Conservation (phyloP, 1,140 invertebrate genomes). For the Nixonia krombeini region DNA sequence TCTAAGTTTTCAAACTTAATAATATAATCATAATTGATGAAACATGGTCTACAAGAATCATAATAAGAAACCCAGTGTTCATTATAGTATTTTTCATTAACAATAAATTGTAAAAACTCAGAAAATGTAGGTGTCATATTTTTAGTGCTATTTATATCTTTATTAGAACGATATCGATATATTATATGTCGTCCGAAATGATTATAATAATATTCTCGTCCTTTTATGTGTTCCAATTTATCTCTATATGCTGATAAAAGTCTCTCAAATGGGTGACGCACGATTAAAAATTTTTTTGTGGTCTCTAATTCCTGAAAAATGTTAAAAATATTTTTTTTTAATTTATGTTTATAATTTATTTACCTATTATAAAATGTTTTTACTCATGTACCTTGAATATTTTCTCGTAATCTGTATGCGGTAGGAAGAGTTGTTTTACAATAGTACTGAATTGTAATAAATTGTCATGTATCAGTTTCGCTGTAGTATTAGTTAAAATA, state of each 20-base stretch:
- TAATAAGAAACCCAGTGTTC: constrained; percentile 71
- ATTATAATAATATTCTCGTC: constrained; percentile 66
- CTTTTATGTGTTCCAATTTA: constrained; percentile 73
- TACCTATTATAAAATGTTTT: background rate
- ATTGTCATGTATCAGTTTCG: constrained; percentile 28
- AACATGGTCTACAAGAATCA: constrained; percentile 66
- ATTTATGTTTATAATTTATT: background rate
- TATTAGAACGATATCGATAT: constrained; percentile 65
- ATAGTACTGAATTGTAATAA: constrained; percentile 54
- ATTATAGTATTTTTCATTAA: constrained; percentile 68
- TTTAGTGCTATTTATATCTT: constrained; percentile 35
- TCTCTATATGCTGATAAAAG: constrained; percentile 77
- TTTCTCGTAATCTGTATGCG: constrained; percentile 49
- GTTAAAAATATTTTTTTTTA: background rate
- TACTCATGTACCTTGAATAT: constrained; percentile 50
- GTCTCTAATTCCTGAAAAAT: constrained; percentile 46
- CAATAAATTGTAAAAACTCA: constrained; percentile 79
- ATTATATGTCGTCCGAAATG: constrained; percentile 61
- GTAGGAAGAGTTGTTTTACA: constrained; percentile 56
- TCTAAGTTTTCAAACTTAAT: constrained; percentile 67
- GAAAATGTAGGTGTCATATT: constrained; percentile 76
- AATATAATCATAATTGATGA: constrained; percentile 64
- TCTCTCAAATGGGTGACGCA: constrained; percentile 78
- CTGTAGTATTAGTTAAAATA: constrained; percentile 46
- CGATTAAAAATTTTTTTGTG: constrained; percentile 64